Base-by-base conservation (phyloP, 2,888 invertebrate species). In the Eledone cirrhosa region DNA sequence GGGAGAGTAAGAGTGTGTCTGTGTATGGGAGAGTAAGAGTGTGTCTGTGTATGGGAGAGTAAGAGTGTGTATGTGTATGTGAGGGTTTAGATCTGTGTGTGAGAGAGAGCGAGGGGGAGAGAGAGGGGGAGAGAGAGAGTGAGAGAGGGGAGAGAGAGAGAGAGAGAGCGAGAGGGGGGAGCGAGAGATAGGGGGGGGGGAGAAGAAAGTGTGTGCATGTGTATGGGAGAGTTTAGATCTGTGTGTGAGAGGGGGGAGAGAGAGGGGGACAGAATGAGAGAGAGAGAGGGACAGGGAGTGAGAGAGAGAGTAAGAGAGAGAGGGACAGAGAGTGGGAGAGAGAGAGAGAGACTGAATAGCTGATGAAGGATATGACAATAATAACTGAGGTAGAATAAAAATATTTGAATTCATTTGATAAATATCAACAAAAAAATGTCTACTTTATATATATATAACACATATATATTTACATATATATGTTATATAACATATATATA, bases 191-290 rank as follows among this genome's bases (percentile, higher is more conserved):
- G 53, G n/a, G 53, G 31, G 4, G 63, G 8, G 63, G 1, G 41
- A 24, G 33, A 19, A 31, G 41, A 24, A 31, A 53, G 16, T 27
- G 11, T 2, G 59, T 24, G 22, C 16, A 14, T 22, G 14, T 29
- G 59, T 11, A 27, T 22, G 31, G 13, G 24, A 14, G 29, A 59
- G 48, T 16, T 24, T 1, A 14, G 31, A 22, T 19, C 16, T 69
- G 48, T 19, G 78, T 63, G 65, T 19, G 47, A 63, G 78, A 65
- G 33, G 41, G 63, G 77, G 31, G 63, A 77, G 59, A 77, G n/a
- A 59, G 77, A 31, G 33, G 33, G 5, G 29, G 31, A 48, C 3
- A n/a, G 3, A 33, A 5, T 19, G 7, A 24, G 5, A 33, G 75
- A 41, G 41, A 11, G 7, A 69, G 69, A 69, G 69, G 5, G 69